Evolutionary conservation across 2,888 invertebrate species (phyloP).

Genomic region (Antheraea yamamai): DNA sequence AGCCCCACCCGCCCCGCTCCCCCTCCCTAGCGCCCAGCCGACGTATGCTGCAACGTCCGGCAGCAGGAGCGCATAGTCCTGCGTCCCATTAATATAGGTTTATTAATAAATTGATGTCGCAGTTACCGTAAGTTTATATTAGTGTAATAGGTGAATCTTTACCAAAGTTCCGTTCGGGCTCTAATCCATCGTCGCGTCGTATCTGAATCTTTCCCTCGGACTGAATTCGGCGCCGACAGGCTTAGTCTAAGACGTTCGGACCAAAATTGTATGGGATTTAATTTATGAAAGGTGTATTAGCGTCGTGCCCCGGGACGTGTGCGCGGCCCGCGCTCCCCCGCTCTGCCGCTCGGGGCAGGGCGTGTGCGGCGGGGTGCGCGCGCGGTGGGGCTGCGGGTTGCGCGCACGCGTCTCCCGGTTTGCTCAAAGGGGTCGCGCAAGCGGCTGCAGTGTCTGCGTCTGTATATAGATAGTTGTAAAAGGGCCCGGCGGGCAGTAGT

Average conservation of each 20-base stretch:
- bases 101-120: constrained; percentile 56
- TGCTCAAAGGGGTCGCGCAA: constrained; percentile 31
- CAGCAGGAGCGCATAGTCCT: neutral
- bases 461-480: constrained; percentile 73
- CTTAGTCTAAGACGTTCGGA: constrained; percentile 69
- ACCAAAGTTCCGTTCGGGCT: constrained; percentile 73
- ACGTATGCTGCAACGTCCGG: constrained; percentile 29
- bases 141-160: constrained; percentile 75
- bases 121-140: constrained; percentile 79
- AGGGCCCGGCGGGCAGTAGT: constrained; percentile 36
- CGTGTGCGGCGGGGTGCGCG: constrained; percentile 45
- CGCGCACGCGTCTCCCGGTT: constrained; percentile 48
- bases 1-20: constrained; percentile 34
- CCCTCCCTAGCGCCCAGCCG: constrained; percentile 31
- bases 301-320: constrained; percentile 55
- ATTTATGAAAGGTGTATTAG: constrained; percentile 52
- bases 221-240: constrained; percentile 61
- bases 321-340: constrained; percentile 46
- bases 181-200: constrained; percentile 49
- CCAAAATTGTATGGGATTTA: constrained; percentile 57
- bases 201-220: constrained; percentile 57
- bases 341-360: constrained; percentile 14
- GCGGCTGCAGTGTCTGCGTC: constrained; percentile 69
- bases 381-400: constrained; percentile 53
- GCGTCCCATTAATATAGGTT: constrained; percentile 30